Conservation (phyloP, 1,140 invertebrate genomes). For the Ruditapes philippinarum region DNA sequence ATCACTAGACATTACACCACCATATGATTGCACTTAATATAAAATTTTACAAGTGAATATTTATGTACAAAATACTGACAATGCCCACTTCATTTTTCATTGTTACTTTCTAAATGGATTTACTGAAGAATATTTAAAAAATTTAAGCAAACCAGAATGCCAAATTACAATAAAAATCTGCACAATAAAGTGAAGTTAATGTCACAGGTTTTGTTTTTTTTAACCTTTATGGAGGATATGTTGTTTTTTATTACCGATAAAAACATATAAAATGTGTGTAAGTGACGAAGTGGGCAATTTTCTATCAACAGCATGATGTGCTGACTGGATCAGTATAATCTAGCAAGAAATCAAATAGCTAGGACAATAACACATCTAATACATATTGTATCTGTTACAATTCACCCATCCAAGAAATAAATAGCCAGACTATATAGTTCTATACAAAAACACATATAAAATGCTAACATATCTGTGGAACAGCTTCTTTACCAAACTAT, state of each 20-base stretch:
- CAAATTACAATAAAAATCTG: no score
- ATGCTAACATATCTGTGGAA: neutral
- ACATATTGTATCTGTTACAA: conserved; percentile 36
- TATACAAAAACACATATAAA: conserved; percentile 4
- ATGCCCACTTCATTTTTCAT: conserved; percentile 7
- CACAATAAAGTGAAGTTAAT: no score
- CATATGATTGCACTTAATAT: conserved; percentile 9
- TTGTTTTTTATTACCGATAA: no score
- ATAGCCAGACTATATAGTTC: conserved; percentile 37
- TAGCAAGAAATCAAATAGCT: neutral
- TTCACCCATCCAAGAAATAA: conserved; percentile 49
- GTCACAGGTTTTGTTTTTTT: no score
- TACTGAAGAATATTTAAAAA: no score
- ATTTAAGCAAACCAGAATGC: no score
- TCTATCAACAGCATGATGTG: neutral
- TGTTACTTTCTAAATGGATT: neutral
- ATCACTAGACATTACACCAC: conserved; percentile 11
- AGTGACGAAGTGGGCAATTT: neutral
- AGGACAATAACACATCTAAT: neutral
- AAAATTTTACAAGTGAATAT: conserved; percentile 24
- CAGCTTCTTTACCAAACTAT: no score
- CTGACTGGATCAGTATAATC: neutral
- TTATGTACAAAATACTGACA: neutral
- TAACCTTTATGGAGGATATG: no score
- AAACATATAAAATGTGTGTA: no score